A percentile compares a stretch with the other conserved stretches of the same genome.
phyloP scores from a whole-genome alignment of 2,113 vertebrate species.

The Cheilinus undulatus region DNA sequence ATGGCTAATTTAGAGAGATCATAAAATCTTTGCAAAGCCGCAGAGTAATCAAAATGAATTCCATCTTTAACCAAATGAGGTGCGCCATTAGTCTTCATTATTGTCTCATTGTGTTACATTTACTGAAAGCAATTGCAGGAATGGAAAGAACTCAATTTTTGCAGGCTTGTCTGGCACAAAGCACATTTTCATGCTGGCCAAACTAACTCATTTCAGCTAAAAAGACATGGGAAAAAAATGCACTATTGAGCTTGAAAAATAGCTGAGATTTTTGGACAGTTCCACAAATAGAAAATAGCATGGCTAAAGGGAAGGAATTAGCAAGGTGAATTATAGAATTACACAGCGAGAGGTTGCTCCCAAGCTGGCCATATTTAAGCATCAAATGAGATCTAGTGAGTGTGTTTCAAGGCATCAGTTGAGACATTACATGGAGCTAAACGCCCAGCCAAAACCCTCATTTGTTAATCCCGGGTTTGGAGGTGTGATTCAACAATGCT shows the following conservation, averaged over 20 bases:
- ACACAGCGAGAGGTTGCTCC: slow-evolving; percentile 17
- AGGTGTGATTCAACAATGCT: slow-evolving; percentile 59
- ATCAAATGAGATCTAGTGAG: slow-evolving; percentile 30
- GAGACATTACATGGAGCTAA: slow-evolving; percentile 53
- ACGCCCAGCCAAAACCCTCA: slow-evolving; percentile 35
- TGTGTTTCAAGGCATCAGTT: slow-evolving; percentile 22
- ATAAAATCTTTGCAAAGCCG: slow-evolving; percentile 73
- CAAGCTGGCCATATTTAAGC: slow-evolving; percentile 1
- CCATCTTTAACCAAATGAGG: slow-evolving; percentile 78
- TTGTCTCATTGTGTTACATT: slow-evolving; percentile 76
- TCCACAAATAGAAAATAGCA: neutral
- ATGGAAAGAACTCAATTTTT: slow-evolving; percentile 62
- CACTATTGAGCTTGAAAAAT: neutral
- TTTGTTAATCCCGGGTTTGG: slow-evolving; percentile 69
- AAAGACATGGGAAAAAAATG: neutral
- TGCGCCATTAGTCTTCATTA: slow-evolving; percentile 80
- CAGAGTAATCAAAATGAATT: slow-evolving; percentile 80
- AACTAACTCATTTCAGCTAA: neutral
- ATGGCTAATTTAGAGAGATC: slow-evolving; percentile 73
- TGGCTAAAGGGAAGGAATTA: slow-evolving; percentile 29
- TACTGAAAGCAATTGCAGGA: slow-evolving; percentile 69
- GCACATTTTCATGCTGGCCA: slow-evolving; percentile 16
- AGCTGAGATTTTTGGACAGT: neutral
- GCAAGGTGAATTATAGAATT: slow-evolving; percentile 33
- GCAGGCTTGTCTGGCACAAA: slow-evolving; percentile 34